A percentile compares a stretch with the other conserved stretches of the same genome.
Evolutionary conservation across 1,140 invertebrate genomes (phyloP).

Genomic region (Drosophila chauvacae): DNA sequence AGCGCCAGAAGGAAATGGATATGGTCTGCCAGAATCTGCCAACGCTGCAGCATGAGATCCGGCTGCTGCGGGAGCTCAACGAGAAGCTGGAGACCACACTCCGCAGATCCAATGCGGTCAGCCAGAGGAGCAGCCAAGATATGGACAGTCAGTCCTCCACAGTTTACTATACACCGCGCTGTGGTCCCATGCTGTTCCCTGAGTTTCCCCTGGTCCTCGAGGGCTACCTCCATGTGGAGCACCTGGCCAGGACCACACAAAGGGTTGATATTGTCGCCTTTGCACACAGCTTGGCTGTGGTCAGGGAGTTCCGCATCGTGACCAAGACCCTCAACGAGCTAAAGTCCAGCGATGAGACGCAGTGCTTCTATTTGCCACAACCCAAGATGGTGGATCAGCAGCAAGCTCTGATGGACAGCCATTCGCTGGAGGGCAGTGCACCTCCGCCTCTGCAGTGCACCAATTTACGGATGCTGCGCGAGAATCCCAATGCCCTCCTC

Average conservation of each 20-base stretch:
- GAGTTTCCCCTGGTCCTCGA: slow-evolving; percentile 20
- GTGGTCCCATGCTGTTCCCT: slow-evolving; percentile 16
- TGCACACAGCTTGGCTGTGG: slow-evolving; percentile 26
- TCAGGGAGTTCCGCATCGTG: slow-evolving; percentile 67
- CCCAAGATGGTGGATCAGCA: neutral
- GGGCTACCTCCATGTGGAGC: slow-evolving; percentile 1
- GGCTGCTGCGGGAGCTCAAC: slow-evolving; percentile 60
- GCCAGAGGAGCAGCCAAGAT: neutral
- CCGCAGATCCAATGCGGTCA: neutral
- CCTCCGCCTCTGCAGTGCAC: slow-evolving; percentile 47
- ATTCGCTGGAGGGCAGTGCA: neutral
- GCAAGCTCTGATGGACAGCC: no score
- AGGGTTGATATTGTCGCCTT: neutral
- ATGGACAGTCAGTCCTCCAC: neutral
- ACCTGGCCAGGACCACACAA: neutral
- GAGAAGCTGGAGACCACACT: slow-evolving; percentile 63
- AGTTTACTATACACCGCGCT: slow-evolving; percentile 49
- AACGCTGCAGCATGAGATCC: slow-evolving; percentile 66
- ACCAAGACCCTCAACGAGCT: slow-evolving; percentile 64
- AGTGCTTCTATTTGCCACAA: slow-evolving; percentile 63
- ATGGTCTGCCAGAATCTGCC: slow-evolving; percentile 67
- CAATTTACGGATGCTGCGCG: slow-evolving; percentile 58
- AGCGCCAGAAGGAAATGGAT: slow-evolving; percentile 8
- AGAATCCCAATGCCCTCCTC: slow-evolving; percentile 62
- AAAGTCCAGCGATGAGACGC: slow-evolving; percentile 55